Conservation (phyloP, 2,888 invertebrate species). For the Andrena bicolor region DNA sequence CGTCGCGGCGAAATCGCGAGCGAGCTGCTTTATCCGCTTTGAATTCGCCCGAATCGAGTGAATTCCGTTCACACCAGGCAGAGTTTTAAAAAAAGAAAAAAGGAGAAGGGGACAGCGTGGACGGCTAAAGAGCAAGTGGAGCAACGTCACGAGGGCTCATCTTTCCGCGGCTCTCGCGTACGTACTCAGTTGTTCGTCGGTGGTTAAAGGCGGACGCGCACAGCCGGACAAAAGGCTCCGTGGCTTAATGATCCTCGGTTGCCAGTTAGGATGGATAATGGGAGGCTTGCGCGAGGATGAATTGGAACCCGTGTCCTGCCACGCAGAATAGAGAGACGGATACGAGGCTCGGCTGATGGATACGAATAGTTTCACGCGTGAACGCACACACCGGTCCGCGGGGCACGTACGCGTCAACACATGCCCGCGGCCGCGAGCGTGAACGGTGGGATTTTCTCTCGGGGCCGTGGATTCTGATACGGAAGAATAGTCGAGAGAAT, state of each 20-base stretch:
- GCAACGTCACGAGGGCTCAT: constrained; percentile 27
- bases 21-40: not conserved
- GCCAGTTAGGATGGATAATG: constrained; percentile 71
- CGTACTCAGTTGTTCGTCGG: constrained; percentile 34
- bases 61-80: too few species aligned
- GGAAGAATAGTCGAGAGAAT: constrained; percentile 39
- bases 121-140: constrained; percentile 37
- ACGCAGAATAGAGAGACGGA: constrained; percentile 56
- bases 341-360: constrained; percentile 41
- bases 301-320: constrained; percentile 70
- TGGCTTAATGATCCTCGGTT: constrained; percentile 72
- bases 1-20: constrained; percentile 11
- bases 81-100: not conserved
- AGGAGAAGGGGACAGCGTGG: not conserved
- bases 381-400: constrained; percentile 22
- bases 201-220: constrained; percentile 37
- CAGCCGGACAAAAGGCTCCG: constrained; percentile 67
- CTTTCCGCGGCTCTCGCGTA: constrained; percentile 35
- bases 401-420: constrained; percentile 20
- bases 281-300: constrained; percentile 70
- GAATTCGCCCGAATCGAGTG: too few species aligned
- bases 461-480: constrained; percentile 30
- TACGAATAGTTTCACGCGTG: constrained; percentile 47
- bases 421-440: constrained; percentile 27
- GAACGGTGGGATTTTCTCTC: constrained; percentile 2